Conservation (phyloP, 2,888 invertebrate species). For the Cecidostiba fungosa region DNA sequence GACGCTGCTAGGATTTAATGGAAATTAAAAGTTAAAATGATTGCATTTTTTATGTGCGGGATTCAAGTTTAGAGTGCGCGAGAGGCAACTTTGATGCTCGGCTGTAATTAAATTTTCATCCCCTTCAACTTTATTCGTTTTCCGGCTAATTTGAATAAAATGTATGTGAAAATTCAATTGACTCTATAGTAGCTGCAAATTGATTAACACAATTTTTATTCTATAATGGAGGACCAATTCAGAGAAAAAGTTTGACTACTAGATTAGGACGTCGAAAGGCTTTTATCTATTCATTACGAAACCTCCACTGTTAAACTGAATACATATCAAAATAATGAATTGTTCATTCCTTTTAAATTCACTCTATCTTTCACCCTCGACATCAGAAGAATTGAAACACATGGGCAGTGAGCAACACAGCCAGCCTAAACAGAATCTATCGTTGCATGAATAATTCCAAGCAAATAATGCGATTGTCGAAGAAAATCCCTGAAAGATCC, state of each 20-base stretch:
- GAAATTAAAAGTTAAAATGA: not conserved
- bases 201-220: not conserved
- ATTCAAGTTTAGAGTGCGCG: not conserved
- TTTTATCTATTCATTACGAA: not conserved
- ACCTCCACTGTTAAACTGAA: too few relatives aligned
- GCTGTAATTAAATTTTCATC: too few relatives aligned
- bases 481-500: slow-evolving; percentile 32
- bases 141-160: not conserved
- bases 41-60: not conserved
- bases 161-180: not conserved
- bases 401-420: not conserved
- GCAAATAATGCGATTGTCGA: slow-evolving; percentile 1
- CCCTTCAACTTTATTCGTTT: not conserved
- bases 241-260: not conserved
- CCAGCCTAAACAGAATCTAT: slow-evolving; percentile 11
- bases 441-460: slow-evolving; percentile 30
- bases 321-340: not conserved
- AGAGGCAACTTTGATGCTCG: too few relatives aligned
- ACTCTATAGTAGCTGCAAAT: not conserved
- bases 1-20: not conserved
- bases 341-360: not conserved
- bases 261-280: not conserved
- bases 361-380: not conserved
- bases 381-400: slow-evolving; percentile 15
- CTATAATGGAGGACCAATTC: not conserved